Conservation (phyloP, 2,888 invertebrate genomes). For the Panorpa germanica region DNA sequence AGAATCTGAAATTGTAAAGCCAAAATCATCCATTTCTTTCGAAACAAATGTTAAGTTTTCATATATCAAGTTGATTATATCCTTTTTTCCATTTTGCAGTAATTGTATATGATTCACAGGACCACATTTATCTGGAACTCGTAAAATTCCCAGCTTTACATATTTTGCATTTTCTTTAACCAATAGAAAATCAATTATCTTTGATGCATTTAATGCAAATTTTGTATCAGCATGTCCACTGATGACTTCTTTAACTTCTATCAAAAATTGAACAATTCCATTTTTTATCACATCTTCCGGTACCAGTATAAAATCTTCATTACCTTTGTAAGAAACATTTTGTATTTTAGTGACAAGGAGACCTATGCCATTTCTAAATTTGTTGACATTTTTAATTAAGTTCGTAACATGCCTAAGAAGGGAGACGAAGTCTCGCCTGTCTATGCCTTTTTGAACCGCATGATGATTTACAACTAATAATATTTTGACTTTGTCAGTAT, state of each 20-base stretch:
- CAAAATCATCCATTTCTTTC: too few relatives aligned
- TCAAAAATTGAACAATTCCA: constrained; percentile 6
- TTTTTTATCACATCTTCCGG: constrained; percentile 4
- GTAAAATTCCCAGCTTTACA: too few relatives aligned
- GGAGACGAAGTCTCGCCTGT: constrained; percentile 10
- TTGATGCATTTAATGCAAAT: too few relatives aligned
- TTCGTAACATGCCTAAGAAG: constrained; percentile 8
- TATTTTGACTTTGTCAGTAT: constrained; percentile 10
- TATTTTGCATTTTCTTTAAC: too few relatives aligned
- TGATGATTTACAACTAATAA: constrained; percentile 10
- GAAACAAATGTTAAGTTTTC: too few relatives aligned
- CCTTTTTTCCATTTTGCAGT: too few relatives aligned
- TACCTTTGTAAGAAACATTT: not conserved
- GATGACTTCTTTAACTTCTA: too few relatives aligned
- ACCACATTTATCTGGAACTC: too few relatives aligned
- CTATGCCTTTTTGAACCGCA: constrained; percentile 9
- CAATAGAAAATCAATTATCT: too few relatives aligned
- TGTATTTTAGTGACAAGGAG: constrained; percentile 12
- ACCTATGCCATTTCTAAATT: constrained; percentile 9
- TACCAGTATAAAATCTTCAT: not conserved
- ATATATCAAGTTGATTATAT: too few relatives aligned
- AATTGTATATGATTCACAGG: too few relatives aligned
- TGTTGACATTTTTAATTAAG: constrained; percentile 9
- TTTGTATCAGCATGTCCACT: not conserved
- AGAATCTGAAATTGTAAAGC: too few relatives aligned